Conservation (phyloP, 2,113 vertebrate species). For the Mobula hypostoma region DNA sequence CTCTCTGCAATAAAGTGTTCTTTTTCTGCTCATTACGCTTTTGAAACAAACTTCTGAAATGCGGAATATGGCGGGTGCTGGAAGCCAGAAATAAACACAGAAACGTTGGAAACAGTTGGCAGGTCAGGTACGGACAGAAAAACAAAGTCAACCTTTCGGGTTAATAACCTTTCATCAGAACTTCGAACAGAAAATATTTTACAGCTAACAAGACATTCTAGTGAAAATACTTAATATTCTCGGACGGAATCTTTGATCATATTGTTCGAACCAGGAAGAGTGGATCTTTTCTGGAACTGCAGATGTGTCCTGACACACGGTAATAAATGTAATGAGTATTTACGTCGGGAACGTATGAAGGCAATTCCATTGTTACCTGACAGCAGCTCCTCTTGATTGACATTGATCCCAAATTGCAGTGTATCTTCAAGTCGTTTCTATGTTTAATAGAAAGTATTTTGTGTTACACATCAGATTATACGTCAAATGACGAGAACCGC, state of each 20-base stretch:
- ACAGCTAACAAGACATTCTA: background rate
- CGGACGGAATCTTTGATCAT: background rate
- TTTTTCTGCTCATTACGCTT: background rate
- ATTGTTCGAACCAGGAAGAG: fast-evolving
- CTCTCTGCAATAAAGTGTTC: background rate
- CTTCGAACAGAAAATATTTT: background rate
- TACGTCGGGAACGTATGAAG: background rate
- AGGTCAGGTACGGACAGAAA: too few relatives aligned
- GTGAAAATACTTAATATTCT: background rate
- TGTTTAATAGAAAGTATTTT: background rate
- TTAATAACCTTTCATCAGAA: background rate
- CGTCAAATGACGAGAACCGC: background rate
- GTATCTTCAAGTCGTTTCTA: background rate
- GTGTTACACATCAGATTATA: background rate
- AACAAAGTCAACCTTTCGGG: too few relatives aligned
- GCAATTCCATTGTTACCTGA: background rate
- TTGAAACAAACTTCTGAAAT: background rate
- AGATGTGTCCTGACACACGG: background rate
- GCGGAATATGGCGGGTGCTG: too few relatives aligned
- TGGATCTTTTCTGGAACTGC: background rate
- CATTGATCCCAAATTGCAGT: background rate
- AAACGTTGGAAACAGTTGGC: too few relatives aligned
- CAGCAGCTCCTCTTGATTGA: background rate
- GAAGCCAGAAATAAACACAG: too few relatives aligned
- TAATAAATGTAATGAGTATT: background rate